These are phyloP conservation scores for Cheiracanthium punctorium DNA, from an alignment of 2,888 invertebrate genomes.

Conservation along the genomic window DNA sequence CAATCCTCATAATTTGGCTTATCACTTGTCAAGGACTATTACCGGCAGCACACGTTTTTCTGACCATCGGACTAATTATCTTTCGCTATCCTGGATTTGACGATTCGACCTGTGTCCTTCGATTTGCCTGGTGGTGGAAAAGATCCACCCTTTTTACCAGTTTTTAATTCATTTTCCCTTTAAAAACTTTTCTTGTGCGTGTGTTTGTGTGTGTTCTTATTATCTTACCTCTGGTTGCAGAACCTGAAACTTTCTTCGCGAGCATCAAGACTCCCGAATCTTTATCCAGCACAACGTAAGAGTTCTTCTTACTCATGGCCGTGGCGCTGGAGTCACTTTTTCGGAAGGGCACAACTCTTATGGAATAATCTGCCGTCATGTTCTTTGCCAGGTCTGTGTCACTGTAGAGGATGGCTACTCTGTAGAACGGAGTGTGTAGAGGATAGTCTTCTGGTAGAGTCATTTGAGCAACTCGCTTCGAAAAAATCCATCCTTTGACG, in stretches of 20 bases:
- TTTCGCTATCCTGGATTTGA: too few species aligned
- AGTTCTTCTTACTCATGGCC: background rate
- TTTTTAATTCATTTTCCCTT: too few species aligned
- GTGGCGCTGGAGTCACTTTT: background rate
- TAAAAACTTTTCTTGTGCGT: too few species aligned
- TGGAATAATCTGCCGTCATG: background rate
- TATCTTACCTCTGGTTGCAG: background rate
- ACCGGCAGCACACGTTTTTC: too few species aligned
- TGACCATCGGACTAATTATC: too few species aligned
- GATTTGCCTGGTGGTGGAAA: too few species aligned
- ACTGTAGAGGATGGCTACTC: background rate
- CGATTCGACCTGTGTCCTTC: too few species aligned
- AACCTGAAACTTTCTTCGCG: background rate
- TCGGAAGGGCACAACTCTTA: background rate
- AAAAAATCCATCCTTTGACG: background rate
- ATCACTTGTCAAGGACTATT: too few species aligned
- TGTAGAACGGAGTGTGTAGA: background rate
- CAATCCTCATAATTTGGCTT: too few species aligned
- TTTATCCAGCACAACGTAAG: background rate
- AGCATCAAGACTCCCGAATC: background rate
- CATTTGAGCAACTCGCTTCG: background rate
- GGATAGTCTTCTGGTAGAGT: background rate
- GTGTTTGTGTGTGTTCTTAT: too few species aligned
- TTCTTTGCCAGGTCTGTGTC: background rate
- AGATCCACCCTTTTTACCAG: too few species aligned